These are phyloP conservation scores for Acyrthosiphon pisum DNA, from an alignment of 1,140 invertebrate genomes.

Conservation along the genomic window DNA sequence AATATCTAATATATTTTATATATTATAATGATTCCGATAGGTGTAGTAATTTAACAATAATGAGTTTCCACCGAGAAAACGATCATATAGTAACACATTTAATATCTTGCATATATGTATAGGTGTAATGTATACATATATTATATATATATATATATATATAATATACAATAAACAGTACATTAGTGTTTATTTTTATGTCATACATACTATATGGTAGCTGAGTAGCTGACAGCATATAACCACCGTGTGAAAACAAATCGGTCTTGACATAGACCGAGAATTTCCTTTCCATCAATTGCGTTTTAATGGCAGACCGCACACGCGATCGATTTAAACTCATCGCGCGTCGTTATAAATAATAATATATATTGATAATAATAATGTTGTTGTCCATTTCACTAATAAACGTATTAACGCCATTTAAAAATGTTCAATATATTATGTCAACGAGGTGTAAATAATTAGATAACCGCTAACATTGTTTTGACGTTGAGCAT, in stretches of 20 bases:
- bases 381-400: neutral
- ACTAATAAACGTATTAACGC: neutral
- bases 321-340: neutral
- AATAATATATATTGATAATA: neutral
- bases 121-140: no score
- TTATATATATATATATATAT: neutral
- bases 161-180: neutral
- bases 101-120: neutral
- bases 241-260: neutral
- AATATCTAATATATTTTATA: no score
- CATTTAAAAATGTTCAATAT: neutral
- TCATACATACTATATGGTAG: neutral
- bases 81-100: neutral
- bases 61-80: neutral
- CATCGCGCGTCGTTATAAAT: neutral
- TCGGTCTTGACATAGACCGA: neutral
- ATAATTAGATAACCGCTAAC: constrained; percentile 4
- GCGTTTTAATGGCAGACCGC: neutral
- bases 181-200: neutral
- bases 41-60: no score
- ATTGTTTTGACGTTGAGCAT: neutral
- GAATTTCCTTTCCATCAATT: neutral
- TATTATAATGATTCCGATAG: no score
- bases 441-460: constrained; percentile 2
- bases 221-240: neutral